A percentile compares a stretch with the other conserved stretches of the same genome.
Evolutionary conservation across 2,888 invertebrate species (phyloP).

Genomic region (Napeogenes sylphis): DNA sequence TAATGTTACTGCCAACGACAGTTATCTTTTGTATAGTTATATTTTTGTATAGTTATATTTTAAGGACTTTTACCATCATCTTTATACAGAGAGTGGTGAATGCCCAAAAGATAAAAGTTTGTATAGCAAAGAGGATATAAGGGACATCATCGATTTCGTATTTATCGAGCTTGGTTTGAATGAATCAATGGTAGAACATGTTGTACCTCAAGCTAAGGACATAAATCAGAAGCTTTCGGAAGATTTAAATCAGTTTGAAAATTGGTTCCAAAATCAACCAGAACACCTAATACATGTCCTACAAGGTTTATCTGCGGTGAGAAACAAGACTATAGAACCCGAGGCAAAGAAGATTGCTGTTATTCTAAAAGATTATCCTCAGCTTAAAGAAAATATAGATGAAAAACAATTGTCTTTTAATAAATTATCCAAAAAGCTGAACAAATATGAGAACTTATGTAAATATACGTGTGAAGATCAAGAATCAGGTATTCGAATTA

Average conservation of each 20-base stretch:
- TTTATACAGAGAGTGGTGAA: constrained; percentile 17
- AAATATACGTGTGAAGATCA: constrained; percentile 34
- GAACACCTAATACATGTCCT: constrained; percentile 45
- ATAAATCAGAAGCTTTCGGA: constrained; percentile 31
- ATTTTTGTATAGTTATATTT: background rate
- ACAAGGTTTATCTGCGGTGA: constrained; percentile 34
- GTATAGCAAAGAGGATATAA: constrained; percentile 38
- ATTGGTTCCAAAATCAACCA: constrained; percentile 36
- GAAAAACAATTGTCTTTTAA: constrained; percentile 16
- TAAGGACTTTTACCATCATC: background rate
- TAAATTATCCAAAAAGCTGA: constrained; percentile 20
- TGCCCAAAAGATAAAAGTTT: constrained; percentile 34
- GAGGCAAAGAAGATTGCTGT: constrained; percentile 25
- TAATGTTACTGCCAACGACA: background rate
- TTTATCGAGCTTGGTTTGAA: constrained; percentile 28
- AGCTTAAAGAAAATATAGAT: constrained; percentile 26
- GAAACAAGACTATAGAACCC: constrained; percentile 32
- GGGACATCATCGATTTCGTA: constrained; percentile 37
- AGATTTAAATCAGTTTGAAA: constrained; percentile 32
- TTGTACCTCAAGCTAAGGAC: constrained; percentile 27
- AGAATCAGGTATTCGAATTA: constrained; percentile 19
- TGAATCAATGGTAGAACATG: constrained; percentile 30
- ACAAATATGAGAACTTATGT: constrained; percentile 35
- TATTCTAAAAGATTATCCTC: constrained; percentile 30
- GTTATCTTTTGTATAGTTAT: background rate